Evolutionary conservation across 1,140 invertebrate genomes (phyloP).

Genomic region (Habropoda laboriosa): DNA sequence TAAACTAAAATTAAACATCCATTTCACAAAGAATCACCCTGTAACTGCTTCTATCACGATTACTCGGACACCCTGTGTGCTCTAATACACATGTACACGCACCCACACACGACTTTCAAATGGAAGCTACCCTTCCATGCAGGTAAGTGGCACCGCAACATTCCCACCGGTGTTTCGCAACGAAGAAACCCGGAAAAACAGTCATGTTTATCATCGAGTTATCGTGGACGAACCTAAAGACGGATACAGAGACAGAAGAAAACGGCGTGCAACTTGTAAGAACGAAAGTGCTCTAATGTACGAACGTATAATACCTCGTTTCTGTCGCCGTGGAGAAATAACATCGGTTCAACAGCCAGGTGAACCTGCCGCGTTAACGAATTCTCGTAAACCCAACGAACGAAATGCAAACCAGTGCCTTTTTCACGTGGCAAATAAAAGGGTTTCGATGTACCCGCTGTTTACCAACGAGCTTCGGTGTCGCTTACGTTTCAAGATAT

Average conservation of each 20-base stretch:
- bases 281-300: conserved; percentile 55
- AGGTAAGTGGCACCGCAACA: conserved; percentile 25
- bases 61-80: too few species aligned
- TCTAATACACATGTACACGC: too few species aligned
- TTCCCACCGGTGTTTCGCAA: conserved; percentile 39
- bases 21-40: too few species aligned
- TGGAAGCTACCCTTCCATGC: not conserved
- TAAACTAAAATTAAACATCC: too few species aligned
- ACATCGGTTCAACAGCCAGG: not conserved
- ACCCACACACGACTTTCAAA: not conserved
- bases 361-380: conserved; percentile 13
- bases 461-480: not conserved
- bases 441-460: conserved; percentile 9
- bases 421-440: conserved; percentile 3
- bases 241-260: conserved; percentile 17
- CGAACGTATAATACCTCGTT: conserved; percentile 24
- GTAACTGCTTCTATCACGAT: too few species aligned
- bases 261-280: conserved; percentile 42
- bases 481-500: conserved; percentile 1
- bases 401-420: not conserved
- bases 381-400: conserved; percentile 14
- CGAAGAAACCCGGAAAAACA: conserved; percentile 60
- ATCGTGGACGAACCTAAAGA: conserved; percentile 9
- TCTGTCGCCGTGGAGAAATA: conserved; percentile 17
- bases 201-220: conserved; percentile 61